A percentile compares a stretch with the other conserved stretches of the same genome.
These are phyloP conservation scores for Prunella himalayana DNA, from an alignment of 2,113 vertebrate genomes.

Conservation along the genomic window DNA sequence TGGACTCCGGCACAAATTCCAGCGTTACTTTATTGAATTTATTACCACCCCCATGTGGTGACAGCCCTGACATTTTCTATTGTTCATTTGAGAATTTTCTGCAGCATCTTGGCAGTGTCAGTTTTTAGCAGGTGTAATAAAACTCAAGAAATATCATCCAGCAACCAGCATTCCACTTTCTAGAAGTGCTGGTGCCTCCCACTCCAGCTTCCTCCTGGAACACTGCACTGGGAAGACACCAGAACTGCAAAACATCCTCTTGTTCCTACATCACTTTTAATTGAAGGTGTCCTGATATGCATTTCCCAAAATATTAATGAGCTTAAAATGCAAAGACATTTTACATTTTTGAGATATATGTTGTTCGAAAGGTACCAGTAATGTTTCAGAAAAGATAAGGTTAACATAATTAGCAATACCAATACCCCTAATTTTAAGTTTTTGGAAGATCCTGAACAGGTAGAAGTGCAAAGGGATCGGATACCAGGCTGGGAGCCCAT, in stretches of 20 bases:
- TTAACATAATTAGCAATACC: not conserved
- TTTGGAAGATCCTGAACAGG: not conserved
- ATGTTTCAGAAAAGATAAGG: not conserved
- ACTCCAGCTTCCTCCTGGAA: not conserved
- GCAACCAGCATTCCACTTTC: not conserved
- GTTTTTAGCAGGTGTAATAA: slow-evolving; percentile 6
- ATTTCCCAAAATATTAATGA: not conserved
- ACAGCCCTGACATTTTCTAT: slow-evolving; percentile 8
- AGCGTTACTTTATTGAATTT: not conserved
- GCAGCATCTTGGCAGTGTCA: not conserved
- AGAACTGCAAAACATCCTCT: not conserved
- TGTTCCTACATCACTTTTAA: not conserved
- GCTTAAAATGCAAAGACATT: not conserved
- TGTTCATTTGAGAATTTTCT: not conserved
- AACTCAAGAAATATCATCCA: not conserved
- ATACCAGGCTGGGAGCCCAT: not conserved
- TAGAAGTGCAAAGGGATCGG: not conserved
- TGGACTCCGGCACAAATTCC: not conserved
- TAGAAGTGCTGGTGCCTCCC: not conserved
- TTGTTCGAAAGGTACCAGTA: not conserved
- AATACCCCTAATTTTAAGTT: not conserved
- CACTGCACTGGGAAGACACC: not conserved
- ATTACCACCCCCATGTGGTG: not conserved
- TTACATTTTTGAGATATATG: rapidly evolving
- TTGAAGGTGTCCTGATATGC: rapidly evolving